A percentile compares a stretch with the other conserved stretches of the same genome.
Evolutionary conservation across 2,113 vertebrate species (phyloP).

Genomic region (Oreochromis aureus): DNA sequence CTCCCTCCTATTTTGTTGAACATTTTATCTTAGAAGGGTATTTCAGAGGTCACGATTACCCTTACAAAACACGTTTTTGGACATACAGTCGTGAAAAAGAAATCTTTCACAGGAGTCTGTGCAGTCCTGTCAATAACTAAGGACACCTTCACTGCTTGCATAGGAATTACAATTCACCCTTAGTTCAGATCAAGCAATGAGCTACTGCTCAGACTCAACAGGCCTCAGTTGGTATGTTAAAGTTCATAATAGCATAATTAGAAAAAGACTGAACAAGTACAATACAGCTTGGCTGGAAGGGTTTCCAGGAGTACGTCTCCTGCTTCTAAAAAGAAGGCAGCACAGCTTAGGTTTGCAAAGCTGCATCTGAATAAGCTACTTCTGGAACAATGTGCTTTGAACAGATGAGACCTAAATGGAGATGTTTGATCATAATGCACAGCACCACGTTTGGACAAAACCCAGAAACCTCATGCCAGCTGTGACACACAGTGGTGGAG

Average conservation of each 20-base stretch:
- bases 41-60: neutral
- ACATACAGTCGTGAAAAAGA: neutral
- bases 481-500: neutral
- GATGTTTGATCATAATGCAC: neutral
- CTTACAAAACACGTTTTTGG: neutral
- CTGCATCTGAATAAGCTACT: neutral
- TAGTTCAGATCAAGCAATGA: neutral
- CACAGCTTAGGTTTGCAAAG: neutral
- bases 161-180: neutral
- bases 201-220: neutral
- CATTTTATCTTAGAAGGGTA: neutral
- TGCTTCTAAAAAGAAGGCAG: neutral
- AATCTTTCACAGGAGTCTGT: neutral
- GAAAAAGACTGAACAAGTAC: neutral
- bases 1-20: neutral
- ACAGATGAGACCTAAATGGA: neutral
- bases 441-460: neutral
- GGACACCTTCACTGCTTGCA: neutral
- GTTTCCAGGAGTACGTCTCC: neutral
- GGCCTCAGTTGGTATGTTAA: neutral
- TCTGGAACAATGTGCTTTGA: neutral
- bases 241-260: neutral
- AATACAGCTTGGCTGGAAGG: neutral
- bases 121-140: neutral
- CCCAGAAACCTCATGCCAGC: neutral